Conservation (phyloP, 2,113 vertebrate species). For the Miniopterus natalensis region DNA sequence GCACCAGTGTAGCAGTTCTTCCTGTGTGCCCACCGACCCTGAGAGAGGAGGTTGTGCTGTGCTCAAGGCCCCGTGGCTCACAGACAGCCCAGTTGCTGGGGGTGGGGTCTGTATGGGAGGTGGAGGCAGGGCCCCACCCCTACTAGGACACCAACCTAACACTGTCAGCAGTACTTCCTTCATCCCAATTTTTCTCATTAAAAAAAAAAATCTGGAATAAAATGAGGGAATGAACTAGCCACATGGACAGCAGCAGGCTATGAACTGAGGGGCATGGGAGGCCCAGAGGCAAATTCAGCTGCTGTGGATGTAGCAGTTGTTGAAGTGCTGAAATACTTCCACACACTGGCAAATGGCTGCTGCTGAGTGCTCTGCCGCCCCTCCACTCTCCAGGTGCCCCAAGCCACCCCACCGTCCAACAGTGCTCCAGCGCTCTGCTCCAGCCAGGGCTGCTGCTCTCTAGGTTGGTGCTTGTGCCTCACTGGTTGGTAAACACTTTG, state of each 20-base stretch:
- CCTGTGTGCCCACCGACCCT: slow-evolving; percentile 76
- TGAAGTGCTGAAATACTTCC: neutral
- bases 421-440: neutral
- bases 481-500: neutral
- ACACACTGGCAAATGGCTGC: rapidly evolving
- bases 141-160: neutral
- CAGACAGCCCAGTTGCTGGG: neutral
- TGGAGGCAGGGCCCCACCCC: neutral
- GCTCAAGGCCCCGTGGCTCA: neutral
- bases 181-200: neutral
- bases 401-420: neutral
- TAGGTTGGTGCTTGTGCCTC: rapidly evolving
- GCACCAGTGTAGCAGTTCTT: slow-evolving; percentile 94
- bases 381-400: neutral
- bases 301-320: rapidly evolving
- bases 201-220: neutral
- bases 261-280: neutral
- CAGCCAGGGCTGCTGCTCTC: rapidly evolving
- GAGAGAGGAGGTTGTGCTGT: neutral
- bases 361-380: neutral
- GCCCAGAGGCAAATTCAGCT: neutral
- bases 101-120: neutral
- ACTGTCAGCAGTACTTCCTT: neutral
- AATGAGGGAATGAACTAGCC: neutral
- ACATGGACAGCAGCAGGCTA: neutral